A percentile compares a stretch with the other conserved stretches of the same genome.
Conservation (phyloP, 2,797 vertebrate genomes). For the Nyctalus aviator region DNA sequence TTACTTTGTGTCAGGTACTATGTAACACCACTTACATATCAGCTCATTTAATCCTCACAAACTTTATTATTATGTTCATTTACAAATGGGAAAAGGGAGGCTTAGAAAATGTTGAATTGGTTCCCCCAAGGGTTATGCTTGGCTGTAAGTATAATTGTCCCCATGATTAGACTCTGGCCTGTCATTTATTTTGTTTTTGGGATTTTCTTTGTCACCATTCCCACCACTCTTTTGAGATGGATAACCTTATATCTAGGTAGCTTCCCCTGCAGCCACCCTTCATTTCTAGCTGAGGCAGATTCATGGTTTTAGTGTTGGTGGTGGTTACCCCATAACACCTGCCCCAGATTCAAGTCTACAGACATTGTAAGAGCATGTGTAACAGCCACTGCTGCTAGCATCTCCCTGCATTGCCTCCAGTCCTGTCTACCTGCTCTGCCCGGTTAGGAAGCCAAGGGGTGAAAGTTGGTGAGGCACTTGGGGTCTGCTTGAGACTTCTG, state of each 20-base stretch:
- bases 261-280: neutral
- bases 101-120: neutral
- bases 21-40: neutral
- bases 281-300: neutral
- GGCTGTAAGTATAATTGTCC: neutral
- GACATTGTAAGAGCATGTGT: neutral
- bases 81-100: neutral
- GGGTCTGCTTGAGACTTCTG: neutral
- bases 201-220: neutral
- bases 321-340: neutral
- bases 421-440: neutral
- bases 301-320: neutral
- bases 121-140: neutral
- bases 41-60: neutral
- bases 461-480: neutral
- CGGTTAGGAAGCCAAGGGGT: neutral
- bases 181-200: neutral
- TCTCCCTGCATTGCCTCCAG: neutral
- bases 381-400: neutral
- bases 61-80: constrained; percentile 24
- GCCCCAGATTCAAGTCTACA: neutral
- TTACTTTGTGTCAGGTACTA: neutral
- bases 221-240: neutral
- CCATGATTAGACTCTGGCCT: neutral
- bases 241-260: neutral